Evolutionary conservation across 2,113 vertebrate species (phyloP).

Genomic region (Corythornis cristatus): DNA sequence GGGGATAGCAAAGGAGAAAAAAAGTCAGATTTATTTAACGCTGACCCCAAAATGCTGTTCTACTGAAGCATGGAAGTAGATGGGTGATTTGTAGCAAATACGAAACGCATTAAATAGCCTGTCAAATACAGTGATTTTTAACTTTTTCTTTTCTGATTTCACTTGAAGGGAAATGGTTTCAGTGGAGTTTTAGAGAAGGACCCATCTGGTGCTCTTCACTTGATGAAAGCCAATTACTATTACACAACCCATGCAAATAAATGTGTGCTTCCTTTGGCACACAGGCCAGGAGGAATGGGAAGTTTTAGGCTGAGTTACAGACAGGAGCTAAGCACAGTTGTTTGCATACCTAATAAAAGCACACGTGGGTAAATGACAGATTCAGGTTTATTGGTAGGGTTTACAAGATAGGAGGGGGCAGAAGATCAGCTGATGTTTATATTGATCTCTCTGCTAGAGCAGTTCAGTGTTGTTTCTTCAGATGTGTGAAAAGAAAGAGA

Average conservation of each 20-base stretch:
- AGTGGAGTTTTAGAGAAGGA: background rate
- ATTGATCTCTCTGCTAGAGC: background rate
- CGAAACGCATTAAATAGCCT: background rate
- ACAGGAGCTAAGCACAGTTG: background rate
- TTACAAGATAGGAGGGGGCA: background rate
- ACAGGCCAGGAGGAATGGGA: background rate
- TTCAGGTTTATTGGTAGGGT: background rate
- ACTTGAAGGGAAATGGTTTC: background rate
- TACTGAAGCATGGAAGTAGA: conserved; percentile 10
- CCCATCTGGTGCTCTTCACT: background rate
- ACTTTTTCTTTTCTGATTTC: background rate
- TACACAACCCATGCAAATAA: background rate
- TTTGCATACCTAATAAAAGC: rapidly evolving
- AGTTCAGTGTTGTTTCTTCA: background rate
- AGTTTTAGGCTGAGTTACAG: background rate
- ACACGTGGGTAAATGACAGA: rapidly evolving
- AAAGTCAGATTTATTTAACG: conserved; percentile 32
- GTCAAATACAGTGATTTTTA: background rate
- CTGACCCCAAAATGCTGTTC: conserved; percentile 25
- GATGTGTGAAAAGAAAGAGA: background rate
- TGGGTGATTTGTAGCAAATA: background rate
- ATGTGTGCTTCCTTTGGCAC: background rate
- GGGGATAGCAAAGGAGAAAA: background rate
- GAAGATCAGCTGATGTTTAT: background rate
- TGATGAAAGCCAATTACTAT: background rate